A percentile compares a stretch with the other conserved stretches of the same genome.
Conservation (phyloP, 2,888 invertebrate species). For the Nowickia ferox region DNA sequence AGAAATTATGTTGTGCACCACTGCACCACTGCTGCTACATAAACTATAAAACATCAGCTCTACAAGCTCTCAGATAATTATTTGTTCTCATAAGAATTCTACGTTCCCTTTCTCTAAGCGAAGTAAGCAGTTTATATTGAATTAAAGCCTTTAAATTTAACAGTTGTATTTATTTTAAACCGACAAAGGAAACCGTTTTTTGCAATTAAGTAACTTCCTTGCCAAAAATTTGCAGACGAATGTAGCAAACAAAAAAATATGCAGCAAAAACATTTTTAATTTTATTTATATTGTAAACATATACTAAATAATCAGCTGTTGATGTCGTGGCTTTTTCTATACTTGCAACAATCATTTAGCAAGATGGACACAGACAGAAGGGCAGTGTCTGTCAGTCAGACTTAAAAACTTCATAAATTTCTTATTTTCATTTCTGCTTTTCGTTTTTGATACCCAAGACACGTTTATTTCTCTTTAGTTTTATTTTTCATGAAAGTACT, state of each 20-base stretch:
- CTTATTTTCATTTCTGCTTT: slow-evolving; percentile 3
- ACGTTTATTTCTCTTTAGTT: slow-evolving; percentile 48
- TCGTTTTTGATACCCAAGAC: slow-evolving; percentile 33
- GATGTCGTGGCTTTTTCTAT: slow-evolving; percentile 32
- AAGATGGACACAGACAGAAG: slow-evolving; percentile 13
- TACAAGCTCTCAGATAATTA: not conserved
- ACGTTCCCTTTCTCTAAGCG: not conserved
- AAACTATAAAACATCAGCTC: too few species aligned
- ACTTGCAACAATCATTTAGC: slow-evolving; percentile 33
- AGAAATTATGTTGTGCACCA: too few species aligned
- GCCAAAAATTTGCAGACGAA: slow-evolving; percentile 48
- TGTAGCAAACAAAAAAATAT: not conserved
- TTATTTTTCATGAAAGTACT: slow-evolving; percentile 12
- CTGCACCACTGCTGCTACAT: too few species aligned
- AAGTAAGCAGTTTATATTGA: not conserved
- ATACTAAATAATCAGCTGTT: slow-evolving; percentile 57
- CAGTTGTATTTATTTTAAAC: slow-evolving; percentile 9
- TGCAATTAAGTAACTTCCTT: slow-evolving; percentile 35
- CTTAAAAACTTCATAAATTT: slow-evolving; percentile 54
- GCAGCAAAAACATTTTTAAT: slow-evolving; percentile 4
- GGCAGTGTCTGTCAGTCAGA: slow-evolving; percentile 11
- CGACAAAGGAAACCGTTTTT: slow-evolving; percentile 21
- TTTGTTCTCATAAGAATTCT: not conserved
- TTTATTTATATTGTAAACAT: slow-evolving; percentile 10
- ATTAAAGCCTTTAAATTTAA: slow-evolving; percentile 3